Conservation (phyloP, 2,797 vertebrate genomes). For the Neosilurus hyrtlii region DNA sequence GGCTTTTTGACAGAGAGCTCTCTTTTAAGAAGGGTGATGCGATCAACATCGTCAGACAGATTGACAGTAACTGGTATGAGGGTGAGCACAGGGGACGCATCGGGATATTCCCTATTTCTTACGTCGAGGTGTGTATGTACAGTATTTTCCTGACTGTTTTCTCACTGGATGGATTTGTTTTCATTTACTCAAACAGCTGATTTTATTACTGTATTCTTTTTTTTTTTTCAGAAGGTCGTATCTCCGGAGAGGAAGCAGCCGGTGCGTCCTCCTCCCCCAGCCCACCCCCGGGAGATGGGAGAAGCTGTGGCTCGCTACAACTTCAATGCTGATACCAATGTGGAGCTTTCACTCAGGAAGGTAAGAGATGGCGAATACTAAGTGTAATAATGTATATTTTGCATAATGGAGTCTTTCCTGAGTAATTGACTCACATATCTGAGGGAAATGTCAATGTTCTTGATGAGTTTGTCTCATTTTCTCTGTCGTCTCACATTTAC, state of each 20-base stretch:
- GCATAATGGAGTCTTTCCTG: background rate
- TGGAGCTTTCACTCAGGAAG: constrained; percentile 96
- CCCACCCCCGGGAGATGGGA: constrained; percentile 89
- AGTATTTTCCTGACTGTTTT: background rate
- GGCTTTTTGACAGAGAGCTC: constrained; percentile 85
- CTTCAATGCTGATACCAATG: constrained; percentile 96
- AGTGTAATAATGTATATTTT: too few relatives aligned
- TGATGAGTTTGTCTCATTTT: background rate
- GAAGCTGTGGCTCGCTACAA: constrained; percentile 94
- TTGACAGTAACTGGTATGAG: constrained; percentile 98
- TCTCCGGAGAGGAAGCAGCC: constrained; percentile 90
- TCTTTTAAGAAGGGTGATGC: constrained; percentile 97
- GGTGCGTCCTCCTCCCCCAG: constrained; percentile 90
- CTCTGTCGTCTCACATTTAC: background rate
- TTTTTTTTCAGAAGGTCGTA: constrained; percentile 77
- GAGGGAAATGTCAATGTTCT: background rate
- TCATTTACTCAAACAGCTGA: background rate
- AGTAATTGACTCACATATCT: background rate
- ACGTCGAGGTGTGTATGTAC: constrained; percentile 83
- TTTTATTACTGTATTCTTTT: background rate
- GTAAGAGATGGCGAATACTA: constrained; percentile 61
- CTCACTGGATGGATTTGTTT: background rate
- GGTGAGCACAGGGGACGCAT: constrained; percentile 89
- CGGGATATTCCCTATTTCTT: constrained; percentile 96
- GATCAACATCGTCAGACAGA: constrained; percentile 95